These are phyloP conservation scores for Macquaria australasica DNA, from an alignment of 2,113 vertebrate species.

Conservation along the genomic window DNA sequence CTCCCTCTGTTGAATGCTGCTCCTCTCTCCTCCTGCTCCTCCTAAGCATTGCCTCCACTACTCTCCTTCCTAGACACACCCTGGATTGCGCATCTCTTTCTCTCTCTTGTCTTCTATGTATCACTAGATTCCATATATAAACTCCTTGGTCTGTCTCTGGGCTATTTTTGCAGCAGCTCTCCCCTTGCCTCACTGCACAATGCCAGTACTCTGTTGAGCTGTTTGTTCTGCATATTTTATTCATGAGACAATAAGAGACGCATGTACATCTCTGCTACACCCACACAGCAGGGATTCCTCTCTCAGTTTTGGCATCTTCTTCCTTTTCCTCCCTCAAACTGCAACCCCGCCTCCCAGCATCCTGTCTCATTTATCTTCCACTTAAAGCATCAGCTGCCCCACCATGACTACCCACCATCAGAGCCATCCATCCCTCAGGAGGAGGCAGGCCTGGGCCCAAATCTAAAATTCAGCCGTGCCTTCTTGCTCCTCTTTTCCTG, in stretches of 20 bases:
- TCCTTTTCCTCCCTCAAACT: constrained; percentile 33
- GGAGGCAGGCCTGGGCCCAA: constrained; percentile 17
- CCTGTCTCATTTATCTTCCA: constrained; percentile 69
- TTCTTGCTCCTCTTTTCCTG: constrained; percentile 11
- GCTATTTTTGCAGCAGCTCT: constrained; percentile 44
- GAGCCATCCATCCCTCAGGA: constrained; percentile 41
- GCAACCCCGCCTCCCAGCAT: constrained; percentile 22
- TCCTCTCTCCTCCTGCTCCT: neutral
- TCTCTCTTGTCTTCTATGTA: constrained; percentile 8
- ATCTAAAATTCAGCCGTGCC: constrained; percentile 44
- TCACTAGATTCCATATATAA: constrained; percentile 44
- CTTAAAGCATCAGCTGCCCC: constrained; percentile 63
- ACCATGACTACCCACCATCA: constrained; percentile 52
- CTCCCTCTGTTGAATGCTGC: constrained; percentile 12
- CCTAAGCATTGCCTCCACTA: neutral
- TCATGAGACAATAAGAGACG: constrained; percentile 71
- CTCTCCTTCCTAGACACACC: constrained; percentile 4
- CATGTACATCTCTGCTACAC: constrained; percentile 60
- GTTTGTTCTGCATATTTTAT: constrained; percentile 78
- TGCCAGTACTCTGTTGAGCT: constrained; percentile 63
- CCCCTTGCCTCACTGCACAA: constrained; percentile 33
- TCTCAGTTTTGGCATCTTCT: constrained; percentile 52
- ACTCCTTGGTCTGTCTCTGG: constrained; percentile 32
- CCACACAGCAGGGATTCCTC: constrained; percentile 61
- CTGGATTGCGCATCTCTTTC: constrained; percentile 7